Evolutionary conservation across 2,797 vertebrate genomes (phyloP), one percentile per base, ranked within the genome.

Genomic region (Chelon labrosus): DNA sequence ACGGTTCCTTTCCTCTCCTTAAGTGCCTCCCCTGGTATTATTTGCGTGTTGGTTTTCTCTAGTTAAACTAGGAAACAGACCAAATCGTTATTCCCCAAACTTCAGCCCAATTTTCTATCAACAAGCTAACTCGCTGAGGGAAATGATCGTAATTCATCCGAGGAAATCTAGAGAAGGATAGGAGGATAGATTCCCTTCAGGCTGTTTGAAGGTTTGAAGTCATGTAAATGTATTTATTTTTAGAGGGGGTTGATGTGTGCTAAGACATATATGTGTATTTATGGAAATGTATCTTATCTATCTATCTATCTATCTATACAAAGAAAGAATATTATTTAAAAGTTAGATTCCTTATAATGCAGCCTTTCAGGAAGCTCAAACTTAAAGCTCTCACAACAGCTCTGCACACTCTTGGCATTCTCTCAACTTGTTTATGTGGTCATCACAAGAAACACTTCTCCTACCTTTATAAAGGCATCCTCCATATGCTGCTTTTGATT

Each of bases 21-120:
- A 90, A 91, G 91, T 92, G 88, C 86, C 91, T 93, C 92, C 91
- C 90, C 75, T 89, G 87, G 89, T 90, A 89, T 94, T 94, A 92
- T 92, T 92, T 93, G 86, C 42, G 75, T 89, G 83, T 92, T 93
- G 88, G 83, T 90, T 94, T 93, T 92, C 88, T 88, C 86, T 84
- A 91, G 91, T 91, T 90, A 89, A 91, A 80, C 85, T 75, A 70
- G 80, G 84, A 93, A 94, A 88, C 83, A 89, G 82, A 93, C 87
- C 86, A 92, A 89, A 89, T 85, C 81, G 76, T 87, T 92, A 92
- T 93, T 94, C 90, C 90, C 90, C 68, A 89, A 93, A 93, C 91
- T 91, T 86, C 84, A 91, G 85, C 78, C 90, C 89, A 85, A 88
- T 94, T 93, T 92, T 85, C 87, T 79, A 88, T 88, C 75, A 78